Evolutionary conservation across 2,113 vertebrate species (phyloP).

Genomic region (Paraplagusia blochii): DNA sequence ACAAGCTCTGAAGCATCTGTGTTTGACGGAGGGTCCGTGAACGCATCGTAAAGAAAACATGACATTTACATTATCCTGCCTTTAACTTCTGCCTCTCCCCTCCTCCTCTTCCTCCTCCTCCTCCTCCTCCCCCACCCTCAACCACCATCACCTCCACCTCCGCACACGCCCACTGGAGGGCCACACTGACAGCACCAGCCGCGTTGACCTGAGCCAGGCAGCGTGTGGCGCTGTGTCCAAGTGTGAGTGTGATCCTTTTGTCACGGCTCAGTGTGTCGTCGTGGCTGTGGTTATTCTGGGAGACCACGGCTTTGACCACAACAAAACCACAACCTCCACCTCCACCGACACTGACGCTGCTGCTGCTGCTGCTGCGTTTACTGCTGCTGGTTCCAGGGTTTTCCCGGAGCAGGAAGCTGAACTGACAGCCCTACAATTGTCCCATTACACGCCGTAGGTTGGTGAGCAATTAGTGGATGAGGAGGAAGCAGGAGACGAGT

Average conservation of each 20-base stretch:
- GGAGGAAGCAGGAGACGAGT: conserved; percentile 16
- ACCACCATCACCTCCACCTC: too few relatives aligned
- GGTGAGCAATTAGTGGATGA: conserved; percentile 52
- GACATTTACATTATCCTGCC: conserved; percentile 14
- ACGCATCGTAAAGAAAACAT: conserved; percentile 33
- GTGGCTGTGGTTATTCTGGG: conserved; percentile 60
- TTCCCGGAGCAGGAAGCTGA: conserved; percentile 60
- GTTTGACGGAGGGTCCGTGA: conserved; percentile 12
- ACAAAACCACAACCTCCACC: conserved; percentile 53
- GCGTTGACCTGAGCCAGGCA: conserved; percentile 43
- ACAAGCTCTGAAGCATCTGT: conserved; percentile 19
- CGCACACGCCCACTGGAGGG: conserved; percentile 3
- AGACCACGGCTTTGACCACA: conserved; percentile 30
- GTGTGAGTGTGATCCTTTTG: conserved; percentile 57
- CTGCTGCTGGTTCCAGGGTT: conserved; percentile 55
- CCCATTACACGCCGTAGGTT: conserved; percentile 47
- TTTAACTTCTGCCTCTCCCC: too few relatives aligned
- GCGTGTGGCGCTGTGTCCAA: conserved; percentile 49
- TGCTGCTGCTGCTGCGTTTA: conserved; percentile 60
- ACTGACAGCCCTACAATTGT: conserved; percentile 53
- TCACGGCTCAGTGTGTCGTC: conserved; percentile 58
- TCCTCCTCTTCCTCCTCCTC: too few relatives aligned
- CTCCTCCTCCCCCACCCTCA: too few relatives aligned
- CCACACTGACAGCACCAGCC: conserved; percentile 31
- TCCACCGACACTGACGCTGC: conserved; percentile 41